Percentiles rank a stretch among this genome's conserved stretches.
phyloP scores from a whole-genome alignment of 2,888 invertebrate species.

The Syrphus vitripennis region DNA sequence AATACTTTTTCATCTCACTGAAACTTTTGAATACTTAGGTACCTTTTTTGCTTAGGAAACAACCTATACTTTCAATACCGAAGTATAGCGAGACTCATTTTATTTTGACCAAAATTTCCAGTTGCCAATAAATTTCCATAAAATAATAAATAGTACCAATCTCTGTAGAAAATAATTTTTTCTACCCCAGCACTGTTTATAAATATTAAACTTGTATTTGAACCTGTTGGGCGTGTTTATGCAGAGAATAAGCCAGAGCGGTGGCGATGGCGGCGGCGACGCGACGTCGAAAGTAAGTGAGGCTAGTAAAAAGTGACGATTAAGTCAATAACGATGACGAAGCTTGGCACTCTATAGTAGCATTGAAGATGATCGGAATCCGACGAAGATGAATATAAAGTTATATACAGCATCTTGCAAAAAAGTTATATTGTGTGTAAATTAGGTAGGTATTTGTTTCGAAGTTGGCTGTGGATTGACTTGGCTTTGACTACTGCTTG shows the following conservation, averaged over 20 bases:
- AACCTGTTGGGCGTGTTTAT: conserved; percentile 15
- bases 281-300: neutral
- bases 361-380: conserved; percentile 18
- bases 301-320: conserved; percentile 29
- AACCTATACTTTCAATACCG: too few species aligned
- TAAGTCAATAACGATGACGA: conserved; percentile 47
- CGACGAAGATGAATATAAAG: conserved; percentile 13
- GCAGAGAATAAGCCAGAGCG: conserved; percentile 24
- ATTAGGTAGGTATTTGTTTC: conserved; percentile 20
- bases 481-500: neutral
- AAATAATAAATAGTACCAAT: too few species aligned
- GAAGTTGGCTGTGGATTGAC: neutral
- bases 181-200: neutral
- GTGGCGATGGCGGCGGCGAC: neutral
- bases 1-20: too few species aligned
- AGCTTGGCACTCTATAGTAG: conserved; percentile 23
- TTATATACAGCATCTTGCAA: conserved; percentile 50
- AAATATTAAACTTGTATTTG: neutral
- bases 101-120: too few species aligned
- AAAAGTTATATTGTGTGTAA: conserved; percentile 61
- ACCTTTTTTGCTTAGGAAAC: too few species aligned
- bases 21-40: too few species aligned
- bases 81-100: too few species aligned
- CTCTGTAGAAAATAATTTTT: too few species aligned
- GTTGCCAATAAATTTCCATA: too few species aligned